phyloP scores from a whole-genome alignment of 2,113 vertebrate genomes.

The Pluvialis apricaria region DNA sequence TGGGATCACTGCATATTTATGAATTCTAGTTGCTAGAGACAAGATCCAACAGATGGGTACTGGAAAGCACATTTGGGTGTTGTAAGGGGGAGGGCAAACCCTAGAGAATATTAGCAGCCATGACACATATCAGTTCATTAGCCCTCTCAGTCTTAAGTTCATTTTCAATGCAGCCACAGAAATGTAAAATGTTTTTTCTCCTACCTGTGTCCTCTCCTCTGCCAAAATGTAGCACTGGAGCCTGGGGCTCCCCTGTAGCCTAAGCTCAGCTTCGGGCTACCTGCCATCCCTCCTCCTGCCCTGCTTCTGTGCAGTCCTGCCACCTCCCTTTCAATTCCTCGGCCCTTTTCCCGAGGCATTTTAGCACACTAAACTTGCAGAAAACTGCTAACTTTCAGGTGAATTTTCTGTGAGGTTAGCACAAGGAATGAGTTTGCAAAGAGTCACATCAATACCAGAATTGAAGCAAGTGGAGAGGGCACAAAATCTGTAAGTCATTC shows the following conservation, averaged over 20 bases:
- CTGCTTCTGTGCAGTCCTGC: background rate
- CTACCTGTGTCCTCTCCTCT: background rate
- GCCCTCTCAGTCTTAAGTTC: background rate
- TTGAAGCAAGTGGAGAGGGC: background rate
- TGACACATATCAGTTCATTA: background rate
- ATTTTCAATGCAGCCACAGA: background rate
- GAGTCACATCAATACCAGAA: background rate
- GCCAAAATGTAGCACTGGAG: background rate
- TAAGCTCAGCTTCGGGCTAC: background rate
- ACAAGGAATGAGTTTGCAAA: background rate
- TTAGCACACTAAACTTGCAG: background rate
- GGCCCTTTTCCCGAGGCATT: background rate
- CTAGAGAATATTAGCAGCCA: background rate
- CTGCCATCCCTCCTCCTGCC: background rate
- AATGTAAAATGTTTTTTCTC: background rate
- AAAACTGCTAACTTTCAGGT: background rate
- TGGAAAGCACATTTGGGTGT: background rate
- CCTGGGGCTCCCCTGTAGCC: background rate
- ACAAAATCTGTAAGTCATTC: background rate
- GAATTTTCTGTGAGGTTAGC: background rate
- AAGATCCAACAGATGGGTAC: background rate
- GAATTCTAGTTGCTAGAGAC: background rate
- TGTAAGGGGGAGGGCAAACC: background rate
- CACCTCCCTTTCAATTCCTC: background rate
- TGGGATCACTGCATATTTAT: background rate